phyloP scores from a whole-genome alignment of 2,888 invertebrate genomes.

The Automeris io region DNA sequence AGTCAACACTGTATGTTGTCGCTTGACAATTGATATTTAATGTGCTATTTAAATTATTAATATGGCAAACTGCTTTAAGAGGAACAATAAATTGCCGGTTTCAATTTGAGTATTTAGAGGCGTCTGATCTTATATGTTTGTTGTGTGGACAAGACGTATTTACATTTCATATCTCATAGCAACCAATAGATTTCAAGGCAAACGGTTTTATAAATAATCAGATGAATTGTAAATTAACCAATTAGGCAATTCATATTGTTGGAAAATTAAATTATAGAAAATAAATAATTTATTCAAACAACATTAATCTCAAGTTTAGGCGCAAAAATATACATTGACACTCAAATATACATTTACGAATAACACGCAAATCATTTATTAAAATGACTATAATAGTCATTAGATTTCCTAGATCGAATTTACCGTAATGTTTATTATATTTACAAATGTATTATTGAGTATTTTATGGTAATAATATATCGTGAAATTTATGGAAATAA shows the following conservation, averaged over 20 bases:
- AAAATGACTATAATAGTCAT: too few relatives aligned
- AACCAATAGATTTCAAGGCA: constrained; percentile 58
- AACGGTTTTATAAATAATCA: constrained; percentile 52
- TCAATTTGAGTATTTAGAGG: constrained; percentile 12
- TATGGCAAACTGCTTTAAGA: background rate
- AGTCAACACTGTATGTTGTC: constrained; percentile 6
- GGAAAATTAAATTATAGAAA: constrained; percentile 22
- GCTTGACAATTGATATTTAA: constrained; percentile 1
- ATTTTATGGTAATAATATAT: too few relatives aligned
- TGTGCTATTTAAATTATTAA: constrained; percentile 1
- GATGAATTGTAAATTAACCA: constrained; percentile 48
- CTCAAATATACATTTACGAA: too few relatives aligned
- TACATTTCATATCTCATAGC: constrained; percentile 55
- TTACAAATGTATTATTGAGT: too few relatives aligned
- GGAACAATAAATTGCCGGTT: constrained; percentile 2
- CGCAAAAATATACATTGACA: background rate
- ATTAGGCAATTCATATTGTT: constrained; percentile 43
- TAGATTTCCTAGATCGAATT: too few relatives aligned
- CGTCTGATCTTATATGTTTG: constrained; percentile 7
- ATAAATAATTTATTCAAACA: constrained; percentile 8
- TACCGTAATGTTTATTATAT: too few relatives aligned
- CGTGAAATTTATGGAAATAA: too few relatives aligned
- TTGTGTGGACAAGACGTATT: constrained; percentile 31
- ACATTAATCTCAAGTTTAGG: constrained; percentile 9
- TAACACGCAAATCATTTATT: too few relatives aligned